Conservation (phyloP, 2,113 vertebrate species). For the Chaetorhynchus papuensis region DNA sequence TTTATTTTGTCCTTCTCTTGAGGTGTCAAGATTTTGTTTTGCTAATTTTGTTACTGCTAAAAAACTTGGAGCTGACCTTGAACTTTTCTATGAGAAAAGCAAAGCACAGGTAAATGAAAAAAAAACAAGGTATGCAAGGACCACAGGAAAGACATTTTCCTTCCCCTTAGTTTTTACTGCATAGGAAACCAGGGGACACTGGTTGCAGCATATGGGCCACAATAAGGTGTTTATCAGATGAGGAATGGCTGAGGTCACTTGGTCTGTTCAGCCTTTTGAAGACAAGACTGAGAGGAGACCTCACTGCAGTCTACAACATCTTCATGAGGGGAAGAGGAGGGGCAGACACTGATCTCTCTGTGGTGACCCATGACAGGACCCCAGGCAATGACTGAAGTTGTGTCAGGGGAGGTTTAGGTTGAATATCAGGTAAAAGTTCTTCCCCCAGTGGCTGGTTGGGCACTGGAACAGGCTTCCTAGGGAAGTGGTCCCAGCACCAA, state of each 20-base stretch:
- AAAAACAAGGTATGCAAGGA: neutral
- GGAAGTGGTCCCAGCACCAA: neutral
- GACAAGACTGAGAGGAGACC: neutral
- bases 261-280: neutral
- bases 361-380: neutral
- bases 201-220: neutral
- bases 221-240: neutral
- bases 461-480: neutral
- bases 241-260: neutral
- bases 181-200: neutral
- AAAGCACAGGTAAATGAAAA: neutral
- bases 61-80: neutral
- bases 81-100: neutral
- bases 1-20: neutral
- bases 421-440: neutral
- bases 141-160: neutral
- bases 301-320: neutral
- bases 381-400: rapidly evolving
- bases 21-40: neutral
- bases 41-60: neutral
- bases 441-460: neutral
- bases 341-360: neutral
- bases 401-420: neutral
- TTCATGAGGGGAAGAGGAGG: neutral
- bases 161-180: neutral